phyloP scores from a whole-genome alignment of 2,888 invertebrate genomes.

The Eilema griseolum region DNA sequence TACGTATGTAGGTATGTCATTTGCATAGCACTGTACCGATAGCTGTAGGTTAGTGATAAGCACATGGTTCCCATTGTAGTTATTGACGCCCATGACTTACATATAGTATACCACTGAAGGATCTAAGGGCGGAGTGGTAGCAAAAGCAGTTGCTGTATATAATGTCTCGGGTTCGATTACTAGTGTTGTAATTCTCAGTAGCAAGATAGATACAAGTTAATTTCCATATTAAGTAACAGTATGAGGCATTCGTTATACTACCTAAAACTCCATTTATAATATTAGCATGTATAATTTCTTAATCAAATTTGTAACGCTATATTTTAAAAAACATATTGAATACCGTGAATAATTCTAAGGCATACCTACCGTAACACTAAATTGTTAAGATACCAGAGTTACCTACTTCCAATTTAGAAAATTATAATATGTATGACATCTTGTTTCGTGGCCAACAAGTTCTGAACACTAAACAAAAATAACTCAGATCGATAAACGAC shows the following conservation, averaged over 20 bases:
- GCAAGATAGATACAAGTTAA: too few relatives aligned
- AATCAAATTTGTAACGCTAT: too few relatives aligned
- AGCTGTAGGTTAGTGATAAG: slow-evolving; percentile 20
- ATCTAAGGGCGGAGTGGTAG: background rate
- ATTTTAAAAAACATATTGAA: too few relatives aligned
- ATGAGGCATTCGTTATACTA: too few relatives aligned
- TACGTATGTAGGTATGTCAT: slow-evolving; percentile 61
- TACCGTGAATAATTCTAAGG: too few relatives aligned
- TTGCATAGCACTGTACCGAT: slow-evolving; percentile 63
- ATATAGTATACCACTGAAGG: background rate
- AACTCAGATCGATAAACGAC: background rate
- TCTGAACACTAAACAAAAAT: background rate
- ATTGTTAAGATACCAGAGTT: too few relatives aligned
- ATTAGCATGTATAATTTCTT: too few relatives aligned
- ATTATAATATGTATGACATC: background rate
- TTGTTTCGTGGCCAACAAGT: background rate
- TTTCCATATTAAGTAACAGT: too few relatives aligned
- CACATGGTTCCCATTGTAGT: background rate
- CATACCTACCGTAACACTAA: too few relatives aligned
- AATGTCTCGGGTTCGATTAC: background rate
- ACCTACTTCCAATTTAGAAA: background rate
- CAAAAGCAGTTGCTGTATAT: background rate
- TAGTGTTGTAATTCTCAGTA: background rate
- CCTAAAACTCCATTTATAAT: too few relatives aligned
- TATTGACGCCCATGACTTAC: background rate